Base-by-base conservation (phyloP, 2,797 vertebrate species). In the Sebastes hubbsi region DNA sequence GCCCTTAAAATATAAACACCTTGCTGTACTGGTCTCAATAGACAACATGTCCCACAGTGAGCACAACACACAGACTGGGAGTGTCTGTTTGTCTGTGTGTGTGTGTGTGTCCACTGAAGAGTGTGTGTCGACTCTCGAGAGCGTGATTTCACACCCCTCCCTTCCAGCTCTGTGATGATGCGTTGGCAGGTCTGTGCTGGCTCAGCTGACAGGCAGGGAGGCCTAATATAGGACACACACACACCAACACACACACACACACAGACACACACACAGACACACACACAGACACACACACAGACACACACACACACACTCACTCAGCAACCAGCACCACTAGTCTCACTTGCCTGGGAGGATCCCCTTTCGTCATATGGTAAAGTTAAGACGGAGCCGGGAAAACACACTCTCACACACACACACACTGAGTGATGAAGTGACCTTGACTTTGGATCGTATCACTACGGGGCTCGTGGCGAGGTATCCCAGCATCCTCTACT, bases 371-470 rank as follows among this genome's bases (percentile, higher is more conserved):
- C 62, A 36, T 36, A 61, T 36, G 52, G 75, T 72, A 24, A 74
- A 75, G 56, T 67, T 38, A 6, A 79, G 38, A 25, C 8, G 3
- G 62, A 59, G 56, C 8, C 5, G 2, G n/a, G 16, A 42, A 63
- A 9, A 52, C 22, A 77, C 54, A 78, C 59, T 12, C 71, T 60
- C 54, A 24, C 60, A 66, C 16, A 67, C 18, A 72, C 20, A 14
- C n/a, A 72, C 69, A 55, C 42, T 42, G 27, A 49, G 42, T 9
- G 32, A 75, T 54, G 32, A 16, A 59, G 66, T 87, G 87, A 91
- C 89, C 90, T 93, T 94, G 91, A 86, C 87, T 85, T 78, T 38
- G 62, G 83, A 86, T 75, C 9, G 8, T 76, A 85, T 78, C 83
- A 77, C 71, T 73, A 25, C 4, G 3, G 38, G 38, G 61, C 34